Percentiles rank a stretch among this genome's conserved stretches.
phyloP scores from a whole-genome alignment of 2,888 invertebrate genomes.

The Cremastobaeus sp. region DNA sequence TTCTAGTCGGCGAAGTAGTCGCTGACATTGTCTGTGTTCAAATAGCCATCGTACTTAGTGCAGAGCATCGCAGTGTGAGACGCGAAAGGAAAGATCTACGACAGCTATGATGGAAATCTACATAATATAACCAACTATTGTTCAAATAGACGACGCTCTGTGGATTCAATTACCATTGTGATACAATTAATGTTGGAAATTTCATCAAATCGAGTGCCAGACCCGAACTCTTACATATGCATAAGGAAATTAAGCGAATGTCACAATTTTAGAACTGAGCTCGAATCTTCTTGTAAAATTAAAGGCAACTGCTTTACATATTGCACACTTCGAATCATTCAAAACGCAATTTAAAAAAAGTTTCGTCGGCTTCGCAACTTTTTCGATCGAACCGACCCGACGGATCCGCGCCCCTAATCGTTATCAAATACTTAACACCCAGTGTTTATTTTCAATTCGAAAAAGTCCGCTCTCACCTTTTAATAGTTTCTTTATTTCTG shows the following conservation, averaged over 20 bases:
- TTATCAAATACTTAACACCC: too few relatives aligned
- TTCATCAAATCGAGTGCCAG: constrained; percentile 78
- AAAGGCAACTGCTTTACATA: constrained; percentile 42
- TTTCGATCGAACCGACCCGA: too few relatives aligned
- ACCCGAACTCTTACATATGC: constrained; percentile 77
- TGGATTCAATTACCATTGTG: constrained; percentile 79
- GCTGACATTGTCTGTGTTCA: constrained; percentile 78
- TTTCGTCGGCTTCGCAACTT: too few relatives aligned
- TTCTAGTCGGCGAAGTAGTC: constrained; percentile 74
- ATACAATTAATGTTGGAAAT: constrained; percentile 79
- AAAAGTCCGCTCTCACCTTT: too few relatives aligned
- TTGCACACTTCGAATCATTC: constrained; percentile 10
- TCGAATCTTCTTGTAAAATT: constrained; percentile 62
- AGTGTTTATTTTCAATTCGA: too few relatives aligned
- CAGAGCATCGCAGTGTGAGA: constrained; percentile 56
- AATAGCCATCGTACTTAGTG: constrained; percentile 75
- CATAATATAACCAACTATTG: constrained; percentile 79
- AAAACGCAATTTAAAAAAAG: too few relatives aligned
- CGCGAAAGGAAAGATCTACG: constrained; percentile 68
- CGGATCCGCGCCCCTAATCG: too few relatives aligned
- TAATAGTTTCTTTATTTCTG: too few relatives aligned
- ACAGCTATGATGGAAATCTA: constrained; percentile 76
- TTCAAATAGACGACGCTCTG: constrained; percentile 78
- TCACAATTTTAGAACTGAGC: constrained; percentile 68
- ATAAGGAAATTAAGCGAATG: constrained; percentile 76